A percentile compares a stretch with the other conserved stretches of the same genome.
These are phyloP conservation scores for Meta bourneti DNA, from an alignment of 2,888 invertebrate species.

Conservation along the genomic window DNA sequence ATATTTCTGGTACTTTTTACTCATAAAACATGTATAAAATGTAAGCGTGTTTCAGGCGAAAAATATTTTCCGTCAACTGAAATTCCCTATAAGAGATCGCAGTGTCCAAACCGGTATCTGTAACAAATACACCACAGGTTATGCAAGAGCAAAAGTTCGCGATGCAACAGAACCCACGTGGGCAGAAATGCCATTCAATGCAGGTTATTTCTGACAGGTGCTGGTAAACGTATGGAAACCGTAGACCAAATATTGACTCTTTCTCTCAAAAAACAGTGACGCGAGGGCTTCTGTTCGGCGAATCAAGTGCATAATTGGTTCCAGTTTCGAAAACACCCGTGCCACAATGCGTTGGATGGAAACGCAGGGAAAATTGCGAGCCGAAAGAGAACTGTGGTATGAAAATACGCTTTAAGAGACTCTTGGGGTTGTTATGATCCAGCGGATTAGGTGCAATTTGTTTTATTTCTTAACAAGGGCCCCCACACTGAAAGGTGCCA, in stretches of 20 bases:
- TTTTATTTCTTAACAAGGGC: background rate
- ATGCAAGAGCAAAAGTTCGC: background rate
- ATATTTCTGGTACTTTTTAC: too few relatives aligned
- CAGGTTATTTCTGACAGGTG: slow-evolving; percentile 65
- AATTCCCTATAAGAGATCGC: too few relatives aligned
- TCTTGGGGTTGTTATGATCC: slow-evolving; percentile 3
- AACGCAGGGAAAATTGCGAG: background rate
- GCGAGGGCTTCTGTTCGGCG: slow-evolving; percentile 51
- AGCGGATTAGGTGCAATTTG: slow-evolving; percentile 37
- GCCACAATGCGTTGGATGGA: background rate
- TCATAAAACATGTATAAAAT: too few relatives aligned
- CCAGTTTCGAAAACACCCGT: slow-evolving; percentile 27
- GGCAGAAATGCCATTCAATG: slow-evolving; percentile 37
- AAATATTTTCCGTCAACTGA: too few relatives aligned
- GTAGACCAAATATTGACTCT: slow-evolving; percentile 64
- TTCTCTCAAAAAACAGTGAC: slow-evolving; percentile 64
- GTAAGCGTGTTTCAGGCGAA: too few relatives aligned
- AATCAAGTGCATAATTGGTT: slow-evolving; percentile 72
- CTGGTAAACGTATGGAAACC: slow-evolving; percentile 31
- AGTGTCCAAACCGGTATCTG: background rate
- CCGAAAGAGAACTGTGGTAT: slow-evolving; percentile 5
- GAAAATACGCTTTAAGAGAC: slow-evolving; percentile 22
- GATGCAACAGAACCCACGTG: slow-evolving; percentile 31
- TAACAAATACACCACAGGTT: background rate
- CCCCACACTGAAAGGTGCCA: background rate